phyloP scores from a whole-genome alignment of 2,888 invertebrate species.

The Netelia melanura region DNA sequence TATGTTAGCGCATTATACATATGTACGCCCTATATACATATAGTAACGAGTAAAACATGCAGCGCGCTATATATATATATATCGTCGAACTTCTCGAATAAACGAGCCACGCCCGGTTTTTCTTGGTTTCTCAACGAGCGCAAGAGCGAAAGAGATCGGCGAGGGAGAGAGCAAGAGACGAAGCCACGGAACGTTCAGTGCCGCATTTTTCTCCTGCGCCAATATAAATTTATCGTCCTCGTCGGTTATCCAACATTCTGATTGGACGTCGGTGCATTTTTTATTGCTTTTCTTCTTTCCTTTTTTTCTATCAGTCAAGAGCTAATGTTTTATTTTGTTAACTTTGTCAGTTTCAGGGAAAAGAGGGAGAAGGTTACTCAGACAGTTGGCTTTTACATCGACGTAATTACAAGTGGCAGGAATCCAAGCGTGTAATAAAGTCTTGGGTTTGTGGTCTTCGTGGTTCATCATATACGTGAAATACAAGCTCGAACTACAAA shows the following conservation, averaged over 20 bases:
- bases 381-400: neutral
- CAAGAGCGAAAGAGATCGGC: constrained; percentile 26
- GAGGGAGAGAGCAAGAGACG: neutral
- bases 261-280: constrained; percentile 46
- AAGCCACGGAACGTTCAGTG: constrained; percentile 24
- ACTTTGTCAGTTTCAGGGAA: neutral
- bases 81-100: constrained; percentile 44
- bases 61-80: constrained; percentile 12
- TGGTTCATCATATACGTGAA: no score
- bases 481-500: no score
- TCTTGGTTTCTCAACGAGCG: constrained; percentile 53
- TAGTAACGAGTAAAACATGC: constrained; percentile 14
- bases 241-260: constrained; percentile 48
- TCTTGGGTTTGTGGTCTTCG: no score
- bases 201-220: constrained; percentile 44
- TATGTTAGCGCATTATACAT: constrained; percentile 18
- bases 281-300: constrained; percentile 9
- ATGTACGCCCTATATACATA: constrained; percentile 12
- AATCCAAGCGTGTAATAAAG: no score
- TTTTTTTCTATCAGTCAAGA: neutral
- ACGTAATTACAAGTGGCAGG: neutral
- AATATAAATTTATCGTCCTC: constrained; percentile 57
- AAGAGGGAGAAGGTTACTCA: no score
- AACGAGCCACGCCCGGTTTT: constrained; percentile 65
- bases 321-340: neutral